A percentile compares a stretch with the other conserved stretches of the same genome.
These are phyloP conservation scores for Chlorops oryzae DNA, from an alignment of 1,140 invertebrate genomes.

Conservation along the genomic window DNA sequence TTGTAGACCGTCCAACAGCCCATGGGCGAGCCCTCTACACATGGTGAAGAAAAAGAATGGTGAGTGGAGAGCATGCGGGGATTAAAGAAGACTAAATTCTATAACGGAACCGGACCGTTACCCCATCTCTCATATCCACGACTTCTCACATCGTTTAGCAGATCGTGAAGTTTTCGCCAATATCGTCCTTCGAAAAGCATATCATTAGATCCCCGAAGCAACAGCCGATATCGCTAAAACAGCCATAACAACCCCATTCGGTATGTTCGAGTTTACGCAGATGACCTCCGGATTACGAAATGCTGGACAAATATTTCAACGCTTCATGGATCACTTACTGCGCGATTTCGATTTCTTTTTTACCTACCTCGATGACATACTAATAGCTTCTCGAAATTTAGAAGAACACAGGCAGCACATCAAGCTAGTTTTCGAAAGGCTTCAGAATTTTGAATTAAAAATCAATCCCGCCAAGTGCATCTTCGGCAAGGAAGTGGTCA, in stretches of 20 bases:
- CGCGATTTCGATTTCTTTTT: constrained; percentile 39
- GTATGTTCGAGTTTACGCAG: constrained; percentile 41
- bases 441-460: constrained; percentile 22
- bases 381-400: constrained; percentile 40
- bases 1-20: constrained; percentile 33
- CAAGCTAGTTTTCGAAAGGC: constrained; percentile 20
- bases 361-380: constrained; percentile 50
- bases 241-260: constrained; percentile 39
- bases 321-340: constrained; percentile 49
- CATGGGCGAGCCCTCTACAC: constrained; percentile 49
- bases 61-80: constrained; percentile 40
- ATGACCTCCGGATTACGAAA: constrained; percentile 41
- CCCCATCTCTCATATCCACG: constrained; percentile 1
- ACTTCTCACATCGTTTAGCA: neutral
- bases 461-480: constrained; percentile 31
- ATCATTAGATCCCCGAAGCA: constrained; percentile 47
- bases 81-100: constrained; percentile 48
- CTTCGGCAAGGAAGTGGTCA: constrained; percentile 23
- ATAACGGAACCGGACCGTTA: constrained; percentile 25
- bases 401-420: constrained; percentile 33
- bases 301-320: constrained; percentile 47
- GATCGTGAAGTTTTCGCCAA: constrained; percentile 45
- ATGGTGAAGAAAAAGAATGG: constrained; percentile 41
- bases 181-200: constrained; percentile 50
- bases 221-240: constrained; percentile 39